Base-by-base conservation (phyloP, 30 jellyfish, hydroid and myxozoan genomes). In the Cassiopea xamachana region DNA sequence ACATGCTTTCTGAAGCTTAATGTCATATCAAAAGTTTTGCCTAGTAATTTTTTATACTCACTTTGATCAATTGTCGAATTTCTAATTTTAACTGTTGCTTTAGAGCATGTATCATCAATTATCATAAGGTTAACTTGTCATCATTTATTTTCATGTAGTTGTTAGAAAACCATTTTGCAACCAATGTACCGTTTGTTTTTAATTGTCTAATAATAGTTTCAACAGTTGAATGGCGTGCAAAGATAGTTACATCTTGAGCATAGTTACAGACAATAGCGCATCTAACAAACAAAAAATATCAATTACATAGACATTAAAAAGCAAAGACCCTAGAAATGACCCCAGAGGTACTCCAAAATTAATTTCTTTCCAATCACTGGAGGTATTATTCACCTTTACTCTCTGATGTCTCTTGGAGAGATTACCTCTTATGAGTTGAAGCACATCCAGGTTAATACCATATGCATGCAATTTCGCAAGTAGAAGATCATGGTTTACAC, bases 1-100 rank as follows among this genome's bases (percentile, higher is more conserved):
- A 46, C 87, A 83, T 64, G 85, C 49, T 83, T 55, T 83, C 85
- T 83, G 92, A 83, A 70, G 85, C 92, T 83, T 83, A 83, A 75
- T 49, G 67, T 83, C 92, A 2, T 83, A 83, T 83, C 84, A 83
- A 83, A 64, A 83, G 92, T n/a, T 48, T 19, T 60, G 75, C 85
- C 47, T 58, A 81, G 62, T 81, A 81, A 62, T 62, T 60, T 81
- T 81, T 81, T 62, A 62, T 81, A 81, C 58, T 81, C 90, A 60
- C 84, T 81, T 81, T 60, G n/a, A 81, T 81, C 61, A 43, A 81
- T 60, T 81, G 80, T 81, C 39, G 90, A 68, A 60, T 60, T 81
- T 81, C 82, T 39, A 64, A 81, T 81, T 1, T 50, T 60, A 46
- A 60, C 90, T 81, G 90, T 6, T 68, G 64, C 90, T 81, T n/a